Conservation (phyloP, 2,113 vertebrate species). For the Poeciliopsis occidentalis region DNA sequence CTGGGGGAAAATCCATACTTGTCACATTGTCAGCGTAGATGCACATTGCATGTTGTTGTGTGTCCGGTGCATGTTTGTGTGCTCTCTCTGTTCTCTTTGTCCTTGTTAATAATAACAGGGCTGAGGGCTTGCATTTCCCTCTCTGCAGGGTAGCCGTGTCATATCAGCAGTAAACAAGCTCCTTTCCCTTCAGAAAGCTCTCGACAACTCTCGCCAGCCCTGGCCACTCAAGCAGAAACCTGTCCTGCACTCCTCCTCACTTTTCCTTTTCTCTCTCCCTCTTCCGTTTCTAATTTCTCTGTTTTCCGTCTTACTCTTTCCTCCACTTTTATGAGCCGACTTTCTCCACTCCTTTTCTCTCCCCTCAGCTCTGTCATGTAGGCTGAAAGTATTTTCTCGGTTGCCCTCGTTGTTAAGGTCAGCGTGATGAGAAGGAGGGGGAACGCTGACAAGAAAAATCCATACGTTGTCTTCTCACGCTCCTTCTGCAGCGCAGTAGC, state of each 20-base stretch:
- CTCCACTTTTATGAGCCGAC: constrained; percentile 56
- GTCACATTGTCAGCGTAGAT: constrained; percentile 76
- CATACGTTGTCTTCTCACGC: constrained; percentile 81
- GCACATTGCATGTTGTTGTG: constrained; percentile 38
- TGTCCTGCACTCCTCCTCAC: constrained; percentile 72
- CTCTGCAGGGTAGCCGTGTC: constrained; percentile 84
- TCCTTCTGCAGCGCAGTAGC: constrained; percentile 71
- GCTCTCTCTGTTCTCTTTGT: constrained; percentile 82
- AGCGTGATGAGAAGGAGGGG: constrained; percentile 73
- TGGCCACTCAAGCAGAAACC: constrained; percentile 85
- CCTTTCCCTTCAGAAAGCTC: constrained; percentile 78
- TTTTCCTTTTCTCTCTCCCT: constrained; percentile 57
- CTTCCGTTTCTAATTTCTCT: constrained; percentile 56
- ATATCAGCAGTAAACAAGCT: constrained; percentile 86
- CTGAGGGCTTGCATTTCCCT: constrained; percentile 82
- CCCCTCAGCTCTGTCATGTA: constrained; percentile 67
- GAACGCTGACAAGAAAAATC: constrained; percentile 82
- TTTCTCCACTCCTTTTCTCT: constrained; percentile 50
- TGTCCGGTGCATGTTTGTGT: constrained; percentile 68
- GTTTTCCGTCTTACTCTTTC: constrained; percentile 40
- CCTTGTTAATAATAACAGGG: constrained; percentile 90
- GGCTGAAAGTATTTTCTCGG: constrained; percentile 69
- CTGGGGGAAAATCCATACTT: constrained; percentile 83
- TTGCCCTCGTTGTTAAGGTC: constrained; percentile 77
- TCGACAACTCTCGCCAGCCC: constrained; percentile 77